phyloP scores from a whole-genome alignment of 2,888 invertebrate species.

The Drosophila anceps region DNA sequence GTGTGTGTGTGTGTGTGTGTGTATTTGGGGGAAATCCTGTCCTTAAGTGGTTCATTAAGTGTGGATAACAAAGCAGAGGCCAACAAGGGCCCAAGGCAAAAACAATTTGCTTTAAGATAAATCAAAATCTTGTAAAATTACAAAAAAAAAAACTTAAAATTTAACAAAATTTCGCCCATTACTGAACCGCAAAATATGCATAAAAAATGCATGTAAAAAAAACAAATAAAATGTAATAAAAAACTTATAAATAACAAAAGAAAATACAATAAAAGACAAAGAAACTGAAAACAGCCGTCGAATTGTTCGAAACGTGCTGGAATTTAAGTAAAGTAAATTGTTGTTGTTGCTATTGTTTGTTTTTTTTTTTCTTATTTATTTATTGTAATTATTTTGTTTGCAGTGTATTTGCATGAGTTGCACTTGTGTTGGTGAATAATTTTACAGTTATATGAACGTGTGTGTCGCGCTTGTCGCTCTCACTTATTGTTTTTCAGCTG shows the following conservation, averaged over 20 bases:
- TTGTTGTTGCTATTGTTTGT: conserved; percentile 7
- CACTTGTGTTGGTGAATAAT: conserved; percentile 65
- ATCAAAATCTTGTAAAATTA: conserved; percentile 4
- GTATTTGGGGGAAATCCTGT: conserved; percentile 62
- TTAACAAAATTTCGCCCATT: conserved; percentile 29
- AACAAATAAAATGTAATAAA: conserved; percentile 32
- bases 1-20: conserved; percentile 13
- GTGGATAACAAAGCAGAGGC: conserved; percentile 28
- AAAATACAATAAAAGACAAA: conserved; percentile 36
- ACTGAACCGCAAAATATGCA: conserved; percentile 53
- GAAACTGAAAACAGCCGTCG: conserved; percentile 43
- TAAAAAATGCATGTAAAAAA: conserved; percentile 42
- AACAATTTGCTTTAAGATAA: neutral
- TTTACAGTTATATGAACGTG: conserved; percentile 70
- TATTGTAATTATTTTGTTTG: conserved; percentile 48
- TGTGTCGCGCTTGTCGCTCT: conserved; percentile 47
- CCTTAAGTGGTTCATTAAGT: conserved; percentile 47
- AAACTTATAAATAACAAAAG: conserved; percentile 35
- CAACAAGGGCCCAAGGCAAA: conserved; percentile 38
- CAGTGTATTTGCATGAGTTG: conserved; percentile 74
- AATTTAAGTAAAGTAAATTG: conserved; percentile 66
- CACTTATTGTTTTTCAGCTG: conserved; percentile 56
- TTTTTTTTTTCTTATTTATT: conserved; percentile 3
- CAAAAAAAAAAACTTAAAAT: conserved; percentile 2
- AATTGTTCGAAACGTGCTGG: conserved; percentile 70